A percentile compares a stretch with the other conserved stretches of the same genome.
Evolutionary conservation across 1,140 invertebrate species (phyloP).

Genomic region (Protaetia brevitarsis): DNA sequence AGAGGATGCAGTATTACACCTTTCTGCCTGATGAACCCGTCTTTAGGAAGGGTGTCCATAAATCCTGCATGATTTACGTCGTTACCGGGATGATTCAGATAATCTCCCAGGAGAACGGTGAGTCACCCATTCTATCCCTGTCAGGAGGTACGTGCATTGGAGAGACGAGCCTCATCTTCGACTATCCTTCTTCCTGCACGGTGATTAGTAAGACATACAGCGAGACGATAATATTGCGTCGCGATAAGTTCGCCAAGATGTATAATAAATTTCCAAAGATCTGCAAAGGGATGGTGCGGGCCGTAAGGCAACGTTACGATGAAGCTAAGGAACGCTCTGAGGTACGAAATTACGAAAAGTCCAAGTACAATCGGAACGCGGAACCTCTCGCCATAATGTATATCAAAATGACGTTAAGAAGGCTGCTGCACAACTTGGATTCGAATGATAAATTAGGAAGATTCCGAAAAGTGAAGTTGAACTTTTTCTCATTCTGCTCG

Average conservation of each 20-base stretch:
- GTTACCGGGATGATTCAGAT: conserved; percentile 30
- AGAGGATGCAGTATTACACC: neutral
- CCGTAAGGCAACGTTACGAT: neutral
- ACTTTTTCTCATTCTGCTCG: conserved; percentile 22
- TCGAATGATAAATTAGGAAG: no score
- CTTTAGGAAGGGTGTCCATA: neutral
- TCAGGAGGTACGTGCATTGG: conserved; percentile 28
- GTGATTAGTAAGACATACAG: conserved; percentile 28
- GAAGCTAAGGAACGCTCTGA: conserved; percentile 3
- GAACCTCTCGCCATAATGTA: conserved; percentile 8
- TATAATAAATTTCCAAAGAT: conserved; percentile 20
- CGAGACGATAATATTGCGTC: conserved; percentile 22
- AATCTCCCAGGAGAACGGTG: conserved; percentile 29
- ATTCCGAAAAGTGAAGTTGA: neutral
- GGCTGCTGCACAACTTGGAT: neutral
- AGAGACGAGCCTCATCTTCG: conserved; percentile 27
- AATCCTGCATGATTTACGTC: conserved; percentile 28
- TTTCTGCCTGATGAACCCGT: conserved; percentile 17
- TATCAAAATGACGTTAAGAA: conserved; percentile 18
- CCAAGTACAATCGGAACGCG: neutral
- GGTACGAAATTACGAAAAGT: neutral
- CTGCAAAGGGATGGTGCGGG: neutral
- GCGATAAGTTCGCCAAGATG: conserved; percentile 21
- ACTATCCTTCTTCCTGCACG: conserved; percentile 28
- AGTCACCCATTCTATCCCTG: conserved; percentile 29